Evolutionary conservation across 2,888 invertebrate genomes (phyloP), one percentile per base, ranked within the genome.

Genomic region (Machimus rusticus): DNA sequence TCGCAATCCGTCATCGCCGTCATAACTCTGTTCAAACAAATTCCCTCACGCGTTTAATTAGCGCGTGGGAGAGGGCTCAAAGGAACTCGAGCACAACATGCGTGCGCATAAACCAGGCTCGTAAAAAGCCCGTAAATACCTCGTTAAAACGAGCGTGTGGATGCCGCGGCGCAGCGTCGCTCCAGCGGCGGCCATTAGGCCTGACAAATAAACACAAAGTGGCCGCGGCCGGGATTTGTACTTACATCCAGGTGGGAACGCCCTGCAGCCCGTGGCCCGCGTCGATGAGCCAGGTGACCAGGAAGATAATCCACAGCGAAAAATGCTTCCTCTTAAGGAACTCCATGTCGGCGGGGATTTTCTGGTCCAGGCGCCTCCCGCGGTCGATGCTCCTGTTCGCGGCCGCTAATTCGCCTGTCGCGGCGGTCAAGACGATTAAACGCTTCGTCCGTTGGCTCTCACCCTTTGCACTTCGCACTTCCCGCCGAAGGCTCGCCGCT

Each of bases 191-290:
- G 31, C 82, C 34, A 55, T 57, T 82, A 82, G 34, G 14, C 31
- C 66, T 51, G 28, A 28, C 51, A 46, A 46, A 79, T 79, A 79
- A 79, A 78, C 78, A 78, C 78, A 43, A 78, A n/a, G 23, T 43
- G 28, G 39, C 23, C 14, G 16, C n/a, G 16, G 23, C 66, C 23
- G 23, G 66, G 66, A 82, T 37, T 28, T 28, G 28, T 90, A 92
- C 92, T 92, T 91, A 92, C 92, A 92, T 92, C 92, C 92, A 92
- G 89, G 92, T 92, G 87, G 92, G 92, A 87, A 92, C 91, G 89
- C 92, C 92, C 90, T 92, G 92, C 88, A 92, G 89, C 89, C 91
- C 91, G 87, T 90, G 90, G 87, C 90, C 90, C 87, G 90, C 89
- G 90, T 91, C 90, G 87, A 90, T 89, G 87, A 91, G 89, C 89